Percentiles rank a stretch among this genome's conserved stretches.
These are phyloP conservation scores for Druon quercuslanigerum DNA, from an alignment of 1,140 invertebrate species.

Conservation along the genomic window DNA sequence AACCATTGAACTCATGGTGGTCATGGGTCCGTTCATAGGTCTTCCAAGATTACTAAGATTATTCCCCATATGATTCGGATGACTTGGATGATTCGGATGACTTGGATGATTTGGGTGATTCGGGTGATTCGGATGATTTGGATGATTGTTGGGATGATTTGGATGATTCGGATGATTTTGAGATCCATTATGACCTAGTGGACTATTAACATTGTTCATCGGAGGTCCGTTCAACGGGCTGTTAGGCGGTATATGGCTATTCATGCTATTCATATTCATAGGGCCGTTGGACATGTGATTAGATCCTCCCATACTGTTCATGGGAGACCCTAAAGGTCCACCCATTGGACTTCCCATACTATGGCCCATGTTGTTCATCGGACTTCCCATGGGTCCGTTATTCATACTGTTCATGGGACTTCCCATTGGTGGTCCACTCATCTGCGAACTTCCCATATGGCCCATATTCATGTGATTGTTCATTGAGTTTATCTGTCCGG, in stretches of 20 bases:
- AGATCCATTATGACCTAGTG: constrained; percentile 73
- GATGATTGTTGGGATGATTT: constrained; percentile 76
- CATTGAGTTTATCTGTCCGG: constrained; percentile 75
- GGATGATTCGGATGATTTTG: constrained; percentile 77
- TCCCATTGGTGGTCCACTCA: constrained; percentile 82
- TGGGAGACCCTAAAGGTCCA: constrained; percentile 70
- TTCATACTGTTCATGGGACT: constrained; percentile 83
- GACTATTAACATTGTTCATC: constrained; percentile 72
- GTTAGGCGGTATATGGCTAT: constrained; percentile 72
- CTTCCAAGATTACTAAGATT: constrained; percentile 74
- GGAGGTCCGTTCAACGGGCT: constrained; percentile 71
- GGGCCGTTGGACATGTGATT: constrained; percentile 71
- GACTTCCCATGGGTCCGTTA: constrained; percentile 80
- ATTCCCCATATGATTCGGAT: constrained; percentile 78
- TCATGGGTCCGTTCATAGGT: constrained; percentile 79
- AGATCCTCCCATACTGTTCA: constrained; percentile 70
- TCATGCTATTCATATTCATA: constrained; percentile 74
- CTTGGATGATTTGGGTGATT: constrained; percentile 62
- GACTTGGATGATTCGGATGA: constrained; percentile 62
- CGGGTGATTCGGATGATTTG: constrained; percentile 77
- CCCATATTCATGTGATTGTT: constrained; percentile 83
- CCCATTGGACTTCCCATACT: constrained; percentile 74
- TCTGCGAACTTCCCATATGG: constrained; percentile 82
- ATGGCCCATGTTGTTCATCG: constrained; percentile 74
- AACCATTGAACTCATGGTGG: constrained; percentile 79